A percentile compares a stretch with the other conserved stretches of the same genome.
phyloP scores from a whole-genome alignment of 2,797 vertebrate species.

The Clarias fuscus region DNA sequence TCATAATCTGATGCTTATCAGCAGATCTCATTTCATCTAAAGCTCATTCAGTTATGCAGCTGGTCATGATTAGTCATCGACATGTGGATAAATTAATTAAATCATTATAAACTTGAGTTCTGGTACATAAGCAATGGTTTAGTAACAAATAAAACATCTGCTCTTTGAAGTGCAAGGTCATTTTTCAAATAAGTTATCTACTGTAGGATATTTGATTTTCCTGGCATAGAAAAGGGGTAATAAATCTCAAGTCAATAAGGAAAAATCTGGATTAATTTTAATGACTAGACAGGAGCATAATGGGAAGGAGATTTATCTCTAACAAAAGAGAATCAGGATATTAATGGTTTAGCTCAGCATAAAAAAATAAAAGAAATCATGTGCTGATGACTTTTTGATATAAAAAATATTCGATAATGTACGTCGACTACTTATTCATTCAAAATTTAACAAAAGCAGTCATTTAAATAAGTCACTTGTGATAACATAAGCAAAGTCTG shows the following conservation, averaged over 20 bases:
- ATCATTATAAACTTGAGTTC: not conserved
- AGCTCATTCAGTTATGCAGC: not conserved
- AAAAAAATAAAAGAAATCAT: not conserved
- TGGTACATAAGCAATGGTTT: not conserved
- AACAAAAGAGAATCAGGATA: not conserved
- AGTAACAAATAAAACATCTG: not conserved
- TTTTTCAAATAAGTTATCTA: not conserved
- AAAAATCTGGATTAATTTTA: not conserved
- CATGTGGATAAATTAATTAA: not conserved
- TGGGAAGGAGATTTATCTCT: not conserved
- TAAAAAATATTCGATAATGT: not conserved
- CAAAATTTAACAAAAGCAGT: not conserved
- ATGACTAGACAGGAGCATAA: not conserved
- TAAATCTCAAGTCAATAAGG: no score
- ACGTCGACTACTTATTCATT: not conserved
- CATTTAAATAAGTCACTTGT: not conserved
- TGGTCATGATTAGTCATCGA: not conserved
- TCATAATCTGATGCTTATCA: not conserved
- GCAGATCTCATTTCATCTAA: not conserved
- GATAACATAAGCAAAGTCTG: not conserved
- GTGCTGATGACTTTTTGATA: not conserved
- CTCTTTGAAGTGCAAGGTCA: not conserved
- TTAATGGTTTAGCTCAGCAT: not conserved
- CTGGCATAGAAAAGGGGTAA: not conserved
- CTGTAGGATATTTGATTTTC: not conserved